These are phyloP conservation scores for Phengaris alcon DNA, from an alignment of 2,888 invertebrate genomes.

Conservation along the genomic window DNA sequence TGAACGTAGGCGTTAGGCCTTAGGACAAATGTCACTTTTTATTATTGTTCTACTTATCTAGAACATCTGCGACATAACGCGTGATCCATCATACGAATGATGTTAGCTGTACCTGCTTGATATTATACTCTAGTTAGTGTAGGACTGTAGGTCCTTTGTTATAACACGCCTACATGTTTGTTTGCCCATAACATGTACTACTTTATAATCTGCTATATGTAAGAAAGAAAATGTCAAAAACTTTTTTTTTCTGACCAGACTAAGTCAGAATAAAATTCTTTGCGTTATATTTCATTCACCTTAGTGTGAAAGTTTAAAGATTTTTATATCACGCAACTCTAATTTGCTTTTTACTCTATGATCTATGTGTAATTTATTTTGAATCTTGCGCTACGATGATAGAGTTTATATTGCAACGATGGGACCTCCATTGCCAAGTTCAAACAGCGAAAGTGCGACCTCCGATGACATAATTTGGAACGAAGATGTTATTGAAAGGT, in stretches of 20 bases:
- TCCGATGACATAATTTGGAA: slow-evolving; percentile 45
- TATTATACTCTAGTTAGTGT: slow-evolving; percentile 12
- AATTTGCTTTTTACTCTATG: background rate
- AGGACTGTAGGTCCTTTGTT: slow-evolving; percentile 8
- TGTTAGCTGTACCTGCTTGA: slow-evolving; percentile 5
- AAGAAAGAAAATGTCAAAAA: too few relatives aligned
- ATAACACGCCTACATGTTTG: background rate
- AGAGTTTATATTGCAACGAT: slow-evolving; percentile 7
- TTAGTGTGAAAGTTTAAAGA: background rate
- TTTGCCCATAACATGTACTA: background rate
- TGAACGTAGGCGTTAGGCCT: too few relatives aligned
- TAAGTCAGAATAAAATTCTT: background rate
- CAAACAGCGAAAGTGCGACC: slow-evolving; percentile 66
- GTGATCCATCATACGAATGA: background rate
- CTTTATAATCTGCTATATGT: background rate
- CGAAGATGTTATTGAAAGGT: slow-evolving; percentile 3
- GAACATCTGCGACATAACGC: background rate
- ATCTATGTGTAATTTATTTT: background rate
- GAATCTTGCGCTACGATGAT: background rate
- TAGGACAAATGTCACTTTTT: background rate
- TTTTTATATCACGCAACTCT: background rate
- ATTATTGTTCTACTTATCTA: background rate
- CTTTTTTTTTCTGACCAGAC: too few relatives aligned
- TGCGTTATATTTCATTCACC: background rate
- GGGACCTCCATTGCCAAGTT: slow-evolving; percentile 51